Evolutionary conservation across 92 coral and sea anemone species (phyloP), one percentile per base, ranked within the genome.

Genomic region (Chrysogorgia sp.): DNA sequence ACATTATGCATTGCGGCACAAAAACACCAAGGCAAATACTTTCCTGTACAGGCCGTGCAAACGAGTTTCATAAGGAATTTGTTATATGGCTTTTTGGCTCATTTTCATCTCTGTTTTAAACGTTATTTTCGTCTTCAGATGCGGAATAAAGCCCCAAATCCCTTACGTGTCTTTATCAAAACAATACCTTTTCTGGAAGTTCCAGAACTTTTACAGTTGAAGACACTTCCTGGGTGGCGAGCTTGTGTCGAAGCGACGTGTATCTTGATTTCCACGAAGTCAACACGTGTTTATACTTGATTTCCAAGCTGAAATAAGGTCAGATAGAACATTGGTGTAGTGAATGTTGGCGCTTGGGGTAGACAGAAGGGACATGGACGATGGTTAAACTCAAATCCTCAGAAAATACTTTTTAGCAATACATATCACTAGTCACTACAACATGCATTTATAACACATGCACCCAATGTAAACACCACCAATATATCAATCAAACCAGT

Each of bases 251-350:
- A 65, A 91, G 87, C 67, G 90, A 89, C 92, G 92, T 89, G 81
- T 94, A 93, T 47, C 93, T 63, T 32, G 96, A 85, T 83, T 93
- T 86, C 98, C 98, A 94, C 76, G 92, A 77, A 12, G 98, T 94
- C 20, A 94, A 75, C 48, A 94, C 72, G 76, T 94, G 98, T 62
- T 92, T 94, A 74, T 94, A 94, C 84, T 92, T 96, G 52, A 94
- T 94, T 57, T 94, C 98, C 17, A 94, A 83, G 64, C 98, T 94
- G 58, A 10, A 68, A 41, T 35, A 19, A 56, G 25, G 15, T 37
- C 1, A 22, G 28, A 53, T 30, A 63, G 10, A 4, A 31, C 26
- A 20, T 19, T 52, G 48, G n/a, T 55, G 21, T 19, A 35, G 25
- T 35, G 13, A 25, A 25, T 4, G 6, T 37, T n/a, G n/a, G n/a